Conservation (phyloP, 2,113 vertebrate species). For the Chloropsis hardwickii region DNA sequence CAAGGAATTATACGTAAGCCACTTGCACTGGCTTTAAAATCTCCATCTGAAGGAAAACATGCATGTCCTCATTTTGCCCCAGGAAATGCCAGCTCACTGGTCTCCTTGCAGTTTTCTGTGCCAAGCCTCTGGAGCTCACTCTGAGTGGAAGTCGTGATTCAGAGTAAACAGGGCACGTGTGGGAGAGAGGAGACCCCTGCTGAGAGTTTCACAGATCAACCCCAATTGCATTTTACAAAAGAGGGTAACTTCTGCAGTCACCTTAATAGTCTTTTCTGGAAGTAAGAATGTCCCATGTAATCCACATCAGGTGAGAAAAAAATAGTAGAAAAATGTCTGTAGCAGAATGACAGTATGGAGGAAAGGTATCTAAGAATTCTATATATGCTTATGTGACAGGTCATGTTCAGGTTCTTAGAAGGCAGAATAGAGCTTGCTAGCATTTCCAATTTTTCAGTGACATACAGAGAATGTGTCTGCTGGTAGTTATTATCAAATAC, state of each 20-base stretch:
- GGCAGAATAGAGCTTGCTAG: background rate
- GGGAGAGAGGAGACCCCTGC: background rate
- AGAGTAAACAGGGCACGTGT: background rate
- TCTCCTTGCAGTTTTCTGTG: background rate
- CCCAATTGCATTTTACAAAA: background rate
- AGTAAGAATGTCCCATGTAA: background rate
- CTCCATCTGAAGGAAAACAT: background rate
- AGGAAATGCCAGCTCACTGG: background rate
- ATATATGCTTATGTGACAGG: rapidly evolving
- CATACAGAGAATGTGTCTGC: background rate
- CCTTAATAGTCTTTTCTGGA: background rate
- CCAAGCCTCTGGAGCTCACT: background rate
- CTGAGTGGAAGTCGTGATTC: background rate
- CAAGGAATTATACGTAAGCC: conserved; percentile 15
- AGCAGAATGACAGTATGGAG: background rate
- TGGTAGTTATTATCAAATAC: background rate
- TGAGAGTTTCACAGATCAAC: background rate
- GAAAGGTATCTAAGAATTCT: background rate
- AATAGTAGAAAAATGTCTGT: background rate
- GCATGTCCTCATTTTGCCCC: conserved; percentile 19
- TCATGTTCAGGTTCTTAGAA: background rate
- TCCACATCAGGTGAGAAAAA: background rate
- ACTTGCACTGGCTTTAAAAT: conserved; percentile 19
- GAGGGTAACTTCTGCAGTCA: background rate
- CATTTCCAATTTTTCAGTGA: background rate